Evolutionary conservation across 2,797 vertebrate species (phyloP).

Genomic region (Sphenodon punctatus): DNA sequence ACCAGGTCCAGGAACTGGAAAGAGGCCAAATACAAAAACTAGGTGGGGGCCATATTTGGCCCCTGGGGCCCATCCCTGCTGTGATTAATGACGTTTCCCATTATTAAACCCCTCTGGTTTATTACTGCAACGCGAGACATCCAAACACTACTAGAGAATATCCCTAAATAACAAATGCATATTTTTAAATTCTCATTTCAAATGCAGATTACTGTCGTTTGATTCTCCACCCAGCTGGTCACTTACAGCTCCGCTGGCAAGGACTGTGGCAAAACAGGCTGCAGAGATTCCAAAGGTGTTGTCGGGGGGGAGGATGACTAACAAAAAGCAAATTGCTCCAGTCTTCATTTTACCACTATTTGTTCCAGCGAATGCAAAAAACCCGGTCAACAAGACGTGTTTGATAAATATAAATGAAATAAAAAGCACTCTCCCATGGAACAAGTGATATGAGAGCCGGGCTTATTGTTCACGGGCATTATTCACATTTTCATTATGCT

Average conservation of each 20-base stretch:
- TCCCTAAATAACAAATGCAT: accelerated
- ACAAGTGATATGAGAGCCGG: too few relatives aligned
- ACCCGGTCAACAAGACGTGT: too few relatives aligned
- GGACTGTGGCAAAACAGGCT: neutral
- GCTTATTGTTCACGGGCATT: too few relatives aligned
- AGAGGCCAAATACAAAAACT: too few relatives aligned
- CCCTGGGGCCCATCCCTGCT: too few relatives aligned
- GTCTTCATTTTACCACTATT: neutral
- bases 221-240: neutral
- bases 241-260: neutral
- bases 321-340: neutral
- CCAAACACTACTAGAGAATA: neutral
- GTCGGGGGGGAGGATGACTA: neutral
- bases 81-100: neutral
- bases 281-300: neutral
- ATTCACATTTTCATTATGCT: too few relatives aligned
- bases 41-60: too few relatives aligned
- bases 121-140: neutral
- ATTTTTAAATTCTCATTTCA: neutral
- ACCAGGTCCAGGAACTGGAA: too few relatives aligned
- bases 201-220: neutral
- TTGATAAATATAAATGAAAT: too few relatives aligned
- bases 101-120: neutral
- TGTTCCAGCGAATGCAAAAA: neutral
- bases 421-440: too few relatives aligned